A percentile compares a stretch with the other conserved stretches of the same genome.
phyloP scores from a whole-genome alignment of 2,113 vertebrate species.

The Plotosus lineatus region DNA sequence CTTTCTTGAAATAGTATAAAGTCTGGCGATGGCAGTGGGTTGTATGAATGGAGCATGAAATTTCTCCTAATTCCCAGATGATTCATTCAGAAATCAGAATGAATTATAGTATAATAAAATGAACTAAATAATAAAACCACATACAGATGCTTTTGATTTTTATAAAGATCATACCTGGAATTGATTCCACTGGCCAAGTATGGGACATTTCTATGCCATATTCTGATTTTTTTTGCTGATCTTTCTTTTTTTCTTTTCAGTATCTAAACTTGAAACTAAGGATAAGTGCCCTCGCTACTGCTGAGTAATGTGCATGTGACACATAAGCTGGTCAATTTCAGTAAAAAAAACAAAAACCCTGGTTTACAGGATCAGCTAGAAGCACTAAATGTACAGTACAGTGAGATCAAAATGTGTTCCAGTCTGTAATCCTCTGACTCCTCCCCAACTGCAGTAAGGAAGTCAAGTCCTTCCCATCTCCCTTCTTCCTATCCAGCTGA shows the following conservation, averaged over 20 bases:
- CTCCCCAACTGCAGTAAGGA: slow-evolving; percentile 41
- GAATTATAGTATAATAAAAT: not conserved
- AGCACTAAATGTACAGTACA: slow-evolving; percentile 7
- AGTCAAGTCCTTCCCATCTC: slow-evolving; percentile 38
- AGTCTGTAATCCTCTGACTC: slow-evolving; percentile 26
- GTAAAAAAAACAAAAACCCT: slow-evolving; percentile 2
- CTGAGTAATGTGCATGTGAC: not conserved
- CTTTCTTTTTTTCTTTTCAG: too few relatives aligned
- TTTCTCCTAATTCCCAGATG: not conserved
- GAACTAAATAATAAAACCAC: too few relatives aligned
- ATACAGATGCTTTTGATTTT: not conserved
- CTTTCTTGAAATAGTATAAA: not conserved
- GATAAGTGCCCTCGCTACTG: not conserved
- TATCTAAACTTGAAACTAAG: not conserved
- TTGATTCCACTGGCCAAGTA: not conserved
- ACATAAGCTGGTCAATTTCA: not conserved
- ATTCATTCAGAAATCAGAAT: not conserved
- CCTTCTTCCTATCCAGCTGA: slow-evolving; percentile 28
- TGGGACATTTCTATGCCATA: too few relatives aligned
- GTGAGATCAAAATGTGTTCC: not conserved
- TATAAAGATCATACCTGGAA: not conserved
- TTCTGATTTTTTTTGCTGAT: too few relatives aligned
- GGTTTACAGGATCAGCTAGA: not conserved
- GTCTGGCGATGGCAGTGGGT: not conserved
- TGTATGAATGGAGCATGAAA: not conserved